These are phyloP conservation scores for Meganola albula DNA, from an alignment of 2,888 invertebrate species.

Conservation along the genomic window DNA sequence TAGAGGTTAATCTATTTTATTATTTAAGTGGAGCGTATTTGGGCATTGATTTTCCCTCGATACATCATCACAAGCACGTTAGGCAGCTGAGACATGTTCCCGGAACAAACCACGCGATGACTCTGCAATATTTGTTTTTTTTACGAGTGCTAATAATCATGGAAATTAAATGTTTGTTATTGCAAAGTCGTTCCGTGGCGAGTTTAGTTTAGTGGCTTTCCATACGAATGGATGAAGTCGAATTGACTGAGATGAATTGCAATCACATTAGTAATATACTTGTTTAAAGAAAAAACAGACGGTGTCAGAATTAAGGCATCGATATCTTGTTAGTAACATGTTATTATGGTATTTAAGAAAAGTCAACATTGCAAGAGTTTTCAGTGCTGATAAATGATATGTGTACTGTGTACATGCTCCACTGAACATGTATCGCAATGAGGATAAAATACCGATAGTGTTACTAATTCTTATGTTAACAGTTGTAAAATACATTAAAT, in stretches of 20 bases:
- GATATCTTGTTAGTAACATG: conserved; percentile 14
- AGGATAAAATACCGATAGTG: no score
- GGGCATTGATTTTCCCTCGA: conserved; percentile 24
- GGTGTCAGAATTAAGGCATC: conserved; percentile 6
- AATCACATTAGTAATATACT: conserved; percentile 26
- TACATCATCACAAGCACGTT: conserved; percentile 39
- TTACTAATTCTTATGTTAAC: conserved; percentile 11
- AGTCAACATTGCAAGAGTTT: conserved; percentile 5
- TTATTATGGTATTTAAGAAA: conserved; percentile 20
- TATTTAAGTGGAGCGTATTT: conserved; percentile 39
- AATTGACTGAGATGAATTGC: conserved; percentile 27
- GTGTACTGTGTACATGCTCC: conserved; percentile 26
- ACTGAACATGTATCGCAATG: no score
- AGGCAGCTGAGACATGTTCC: conserved; percentile 34
- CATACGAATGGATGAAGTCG: conserved; percentile 21
- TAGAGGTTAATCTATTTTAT: conserved; percentile 58
- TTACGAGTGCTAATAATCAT: neutral
- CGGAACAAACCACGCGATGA: conserved; percentile 9
- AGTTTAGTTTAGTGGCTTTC: conserved; percentile 18
- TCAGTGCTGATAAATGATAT: conserved; percentile 9
- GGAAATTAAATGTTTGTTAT: conserved; percentile 3
- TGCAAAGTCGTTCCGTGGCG: conserved; percentile 17
- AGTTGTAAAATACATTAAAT: conserved; percentile 19
- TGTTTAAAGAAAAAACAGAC: conserved; percentile 4
- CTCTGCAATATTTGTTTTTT: conserved; percentile 9